Percentiles rank a stretch among this genome's conserved stretches.
Conservation (phyloP, 2,113 vertebrate species). For the Sarotherodon lohbergeri region DNA sequence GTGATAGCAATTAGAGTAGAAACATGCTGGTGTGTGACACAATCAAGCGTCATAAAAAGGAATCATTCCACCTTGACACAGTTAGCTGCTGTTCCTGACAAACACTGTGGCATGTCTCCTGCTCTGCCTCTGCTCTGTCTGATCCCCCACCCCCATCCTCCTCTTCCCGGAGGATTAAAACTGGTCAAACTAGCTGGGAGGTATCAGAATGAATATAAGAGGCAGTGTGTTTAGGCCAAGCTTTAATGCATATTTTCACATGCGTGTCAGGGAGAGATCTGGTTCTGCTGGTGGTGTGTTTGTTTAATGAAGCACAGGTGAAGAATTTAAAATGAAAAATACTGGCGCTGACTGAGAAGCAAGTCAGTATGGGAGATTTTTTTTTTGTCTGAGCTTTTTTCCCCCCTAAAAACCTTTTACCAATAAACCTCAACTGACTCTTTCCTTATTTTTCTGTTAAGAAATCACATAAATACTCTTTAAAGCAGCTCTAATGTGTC, state of each 20-base stretch:
- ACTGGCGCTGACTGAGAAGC: background rate
- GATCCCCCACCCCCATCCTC: background rate
- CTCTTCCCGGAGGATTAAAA: background rate
- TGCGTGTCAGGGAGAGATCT: background rate
- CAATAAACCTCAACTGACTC: background rate
- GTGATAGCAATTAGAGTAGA: background rate
- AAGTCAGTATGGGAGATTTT: background rate
- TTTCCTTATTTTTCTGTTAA: background rate
- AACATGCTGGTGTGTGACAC: background rate
- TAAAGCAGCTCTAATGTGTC: background rate
- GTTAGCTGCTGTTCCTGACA: background rate
- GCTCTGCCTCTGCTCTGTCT: background rate
- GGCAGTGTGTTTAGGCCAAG: background rate
- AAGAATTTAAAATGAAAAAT: background rate
- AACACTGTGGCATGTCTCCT: background rate
- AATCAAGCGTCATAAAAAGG: background rate
- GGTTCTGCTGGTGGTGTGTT: slow-evolving; percentile 26
- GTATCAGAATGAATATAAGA: background rate
- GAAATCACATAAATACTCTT: background rate
- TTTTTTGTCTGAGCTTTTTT: background rate
- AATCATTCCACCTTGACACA: background rate
- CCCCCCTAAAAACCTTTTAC: background rate
- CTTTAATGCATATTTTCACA: background rate
- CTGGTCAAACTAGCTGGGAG: slow-evolving; percentile 1
- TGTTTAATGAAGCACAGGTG: background rate